These are phyloP conservation scores for Halcyon leucocephala DNA, from an alignment of 2,797 vertebrate genomes.

Conservation along the genomic window DNA sequence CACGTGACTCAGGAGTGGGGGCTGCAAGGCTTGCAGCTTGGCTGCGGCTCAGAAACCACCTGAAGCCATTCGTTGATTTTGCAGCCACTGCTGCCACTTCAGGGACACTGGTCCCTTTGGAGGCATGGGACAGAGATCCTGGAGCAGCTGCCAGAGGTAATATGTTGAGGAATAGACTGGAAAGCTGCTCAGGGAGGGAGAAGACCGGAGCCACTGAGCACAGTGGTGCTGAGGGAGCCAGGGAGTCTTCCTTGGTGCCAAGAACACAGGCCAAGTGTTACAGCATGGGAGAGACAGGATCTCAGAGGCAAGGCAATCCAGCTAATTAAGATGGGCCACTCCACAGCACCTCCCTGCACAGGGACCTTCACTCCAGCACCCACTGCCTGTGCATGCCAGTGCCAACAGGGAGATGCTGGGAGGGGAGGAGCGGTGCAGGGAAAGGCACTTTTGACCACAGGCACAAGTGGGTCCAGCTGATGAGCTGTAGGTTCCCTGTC, in stretches of 20 bases:
- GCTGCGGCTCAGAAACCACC: background rate
- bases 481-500: background rate
- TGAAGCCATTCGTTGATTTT: background rate
- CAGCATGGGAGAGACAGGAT: background rate
- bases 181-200: background rate
- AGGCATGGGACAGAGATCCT: background rate
- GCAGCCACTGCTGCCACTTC: background rate
- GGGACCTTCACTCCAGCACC: background rate
- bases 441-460: fast-evolving
- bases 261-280: background rate
- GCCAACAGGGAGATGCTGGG: background rate
- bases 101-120: background rate
- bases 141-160: background rate
- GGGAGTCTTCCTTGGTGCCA: fast-evolving
- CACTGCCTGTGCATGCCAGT: background rate
- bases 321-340: background rate
- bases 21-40: background rate
- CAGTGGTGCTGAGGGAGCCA: background rate
- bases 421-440: background rate
- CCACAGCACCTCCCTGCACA: background rate
- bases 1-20: fast-evolving
- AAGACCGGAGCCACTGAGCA: background rate
- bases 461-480: background rate
- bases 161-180: background rate
- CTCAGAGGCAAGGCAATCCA: background rate